Base-by-base conservation (phyloP, 30 jellyfish, hydroid and myxozoan species). In the Hydractinia echinata region DNA sequence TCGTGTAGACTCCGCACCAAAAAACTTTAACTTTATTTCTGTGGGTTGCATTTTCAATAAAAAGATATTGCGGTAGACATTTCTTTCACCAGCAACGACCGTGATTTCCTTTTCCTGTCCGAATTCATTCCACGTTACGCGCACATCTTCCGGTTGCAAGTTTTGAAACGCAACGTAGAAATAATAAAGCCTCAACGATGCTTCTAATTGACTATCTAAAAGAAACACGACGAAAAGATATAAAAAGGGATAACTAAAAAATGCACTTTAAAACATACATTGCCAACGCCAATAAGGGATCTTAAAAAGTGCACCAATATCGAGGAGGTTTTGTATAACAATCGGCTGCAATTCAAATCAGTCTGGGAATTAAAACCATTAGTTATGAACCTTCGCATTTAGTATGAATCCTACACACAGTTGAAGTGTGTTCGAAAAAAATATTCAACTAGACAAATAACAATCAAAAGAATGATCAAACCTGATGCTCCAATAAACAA, bases 91-190 rank as follows among this genome's bases (percentile, higher is more conserved):
- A 64, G 74, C 74, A n/a, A 1, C 39, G 19, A 64, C 4, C 10
- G 10, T 64, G 1, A 64, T 44, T 51, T 3, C 51, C 18, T 64
- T 64, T 64, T 13, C 39, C 16, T 7, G 51, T n/a, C 39, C 39
- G n/a, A n/a, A n/a, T 13, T 64, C 74, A 13, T n/a, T 64, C 74
- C 74, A 64, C 18, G 19, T 64, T n/a, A 64, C 39, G 19, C 8
- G 19, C 18, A 64, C 39, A 64, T 64, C 74, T 64, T 64, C 74
- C 74, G 74, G 74, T 44, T 64, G 19, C 19, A 64, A 51, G 39
- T 64, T 64, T 64, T 64, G 74, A 4, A 64, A 64, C 7, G 74
- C 7, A 13, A 64, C 74, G 18, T 64, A 64, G 4, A 64, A 64
- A 64, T n/a, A 64, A 51, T 64, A 64, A 0, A 51, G 74, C 19